phyloP scores from a whole-genome alignment of 2,888 invertebrate species.

The Oscheius sp. region DNA sequence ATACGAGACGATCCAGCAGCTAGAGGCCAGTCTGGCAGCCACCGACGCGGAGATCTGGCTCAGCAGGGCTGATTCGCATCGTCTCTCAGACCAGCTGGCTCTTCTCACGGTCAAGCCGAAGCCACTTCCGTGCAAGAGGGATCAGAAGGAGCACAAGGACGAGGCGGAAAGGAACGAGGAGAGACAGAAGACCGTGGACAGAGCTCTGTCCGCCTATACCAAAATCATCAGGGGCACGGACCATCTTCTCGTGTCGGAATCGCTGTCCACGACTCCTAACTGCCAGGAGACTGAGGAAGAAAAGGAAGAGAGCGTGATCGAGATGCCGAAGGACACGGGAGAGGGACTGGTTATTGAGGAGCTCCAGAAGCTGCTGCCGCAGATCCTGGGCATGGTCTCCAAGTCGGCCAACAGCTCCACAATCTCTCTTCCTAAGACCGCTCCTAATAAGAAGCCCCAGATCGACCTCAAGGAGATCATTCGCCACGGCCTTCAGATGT shows the following conservation, averaged over 20 bases:
- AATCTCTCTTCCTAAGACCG: background rate
- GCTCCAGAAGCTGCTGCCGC: background rate
- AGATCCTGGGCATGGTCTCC: background rate
- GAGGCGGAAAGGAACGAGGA: background rate
- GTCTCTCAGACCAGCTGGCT: slow-evolving; percentile 26
- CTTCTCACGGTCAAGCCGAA: slow-evolving; percentile 12
- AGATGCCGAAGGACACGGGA: too few relatives aligned
- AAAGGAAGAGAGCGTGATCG: background rate
- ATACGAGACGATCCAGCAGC: slow-evolving; percentile 26
- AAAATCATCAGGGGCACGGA: background rate
- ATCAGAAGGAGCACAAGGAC: too few relatives aligned
- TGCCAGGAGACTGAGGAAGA: background rate
- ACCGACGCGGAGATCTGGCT: slow-evolving; percentile 30
- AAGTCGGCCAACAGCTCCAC: background rate
- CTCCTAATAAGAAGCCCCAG: background rate
- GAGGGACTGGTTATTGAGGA: background rate
- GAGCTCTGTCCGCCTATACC: background rate
- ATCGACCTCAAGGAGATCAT: background rate
- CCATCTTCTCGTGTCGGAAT: background rate
- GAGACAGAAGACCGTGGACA: background rate
- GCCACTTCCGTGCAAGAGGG: slow-evolving; percentile 5
- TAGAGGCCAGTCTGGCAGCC: slow-evolving; percentile 1
- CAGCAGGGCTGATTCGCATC: slow-evolving; percentile 9
- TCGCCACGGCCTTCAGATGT: slow-evolving; percentile 2
- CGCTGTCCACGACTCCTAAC: background rate